A percentile compares a stretch with the other conserved stretches of the same genome.
phyloP scores from a whole-genome alignment of 1,140 invertebrate genomes.

The Bacillus rossius region DNA sequence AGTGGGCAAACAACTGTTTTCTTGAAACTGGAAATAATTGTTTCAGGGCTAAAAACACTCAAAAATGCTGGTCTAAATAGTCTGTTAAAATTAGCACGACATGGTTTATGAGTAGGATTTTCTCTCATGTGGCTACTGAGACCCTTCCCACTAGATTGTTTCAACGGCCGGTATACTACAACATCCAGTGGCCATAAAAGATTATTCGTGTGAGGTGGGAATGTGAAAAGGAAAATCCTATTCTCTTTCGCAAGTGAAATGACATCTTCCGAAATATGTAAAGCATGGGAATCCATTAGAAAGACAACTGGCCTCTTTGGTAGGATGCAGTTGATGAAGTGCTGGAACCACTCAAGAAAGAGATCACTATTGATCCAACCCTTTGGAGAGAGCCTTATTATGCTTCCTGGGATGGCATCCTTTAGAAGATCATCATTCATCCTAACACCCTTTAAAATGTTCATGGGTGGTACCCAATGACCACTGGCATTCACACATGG shows the following conservation, averaged over 20 bases:
- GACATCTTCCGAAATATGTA: constrained; percentile 31
- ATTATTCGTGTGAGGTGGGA: constrained; percentile 44
- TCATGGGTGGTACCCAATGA: constrained; percentile 7
- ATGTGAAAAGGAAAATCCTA: constrained; percentile 34
- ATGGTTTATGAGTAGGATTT: background rate
- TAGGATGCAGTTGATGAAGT: constrained; percentile 35
- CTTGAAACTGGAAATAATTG: background rate
- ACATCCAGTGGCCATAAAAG: constrained; percentile 45
- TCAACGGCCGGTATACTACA: constrained; percentile 40
- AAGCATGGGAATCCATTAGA: constrained; percentile 22
- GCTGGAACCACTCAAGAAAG: constrained; percentile 37
- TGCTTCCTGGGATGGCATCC: constrained; percentile 25
- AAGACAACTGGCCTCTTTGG: constrained; percentile 34
- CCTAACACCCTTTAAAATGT: constrained; percentile 26
- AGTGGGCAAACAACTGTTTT: background rate
- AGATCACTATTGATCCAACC: constrained; percentile 34
- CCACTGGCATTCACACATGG: constrained; percentile 23
- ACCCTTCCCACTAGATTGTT: constrained; percentile 15
- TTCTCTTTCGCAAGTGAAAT: constrained; percentile 32
- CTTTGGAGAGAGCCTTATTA: constrained; percentile 32
- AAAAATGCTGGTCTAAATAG: background rate
- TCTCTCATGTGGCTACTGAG: background rate
- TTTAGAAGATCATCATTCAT: constrained; percentile 25
- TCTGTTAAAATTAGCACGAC: background rate
- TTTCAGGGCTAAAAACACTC: background rate